Evolutionary conservation across 1,140 invertebrate species (phyloP), one percentile per base, ranked within the genome.

Genomic region (Pseudobourletiella spinata): DNA sequence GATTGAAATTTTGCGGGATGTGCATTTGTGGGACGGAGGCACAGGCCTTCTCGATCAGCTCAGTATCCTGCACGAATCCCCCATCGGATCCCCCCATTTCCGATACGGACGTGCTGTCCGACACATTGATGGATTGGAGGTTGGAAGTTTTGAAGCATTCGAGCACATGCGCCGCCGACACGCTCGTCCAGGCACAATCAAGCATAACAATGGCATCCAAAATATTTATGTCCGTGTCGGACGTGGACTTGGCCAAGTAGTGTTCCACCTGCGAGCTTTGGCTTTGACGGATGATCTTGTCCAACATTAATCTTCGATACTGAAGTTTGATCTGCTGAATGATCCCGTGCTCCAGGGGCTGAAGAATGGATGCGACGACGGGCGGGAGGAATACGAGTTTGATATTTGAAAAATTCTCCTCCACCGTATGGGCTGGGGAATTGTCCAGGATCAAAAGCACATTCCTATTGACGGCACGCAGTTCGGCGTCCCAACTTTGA

Each of bases 81-180:
- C 42, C 35, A 11, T 52, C 14, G 28, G 32, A 30, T 24, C 43
- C 25, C 14, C n/a, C n/a, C n/a, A 28, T 54, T 8, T 52, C 42
- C 0, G 4, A 3, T 28, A 22, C 16, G 8, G 29, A 14, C 1
- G 32, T 52, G 43, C 24, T 52, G 0, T 29, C 28, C 1, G 59
- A 18, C 15, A 54, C 24, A 26, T 28, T 44, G 18, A 63, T 8
- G n/a, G 61, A 57, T 22, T 63, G 61, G 3, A 63, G 30, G 44
- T 63, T 63, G 1, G 61, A 32, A 20, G 39, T 58, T 44, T 63
- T 63, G 20, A 63, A 63, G 22, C 46, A 51, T 6, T 58, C 48
- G 3, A 43, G n/a, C 42, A 63, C 58, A 0, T 24, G 1, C 1
- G 28, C 22, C 20, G 44, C 24, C 11, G 8, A 57, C 6, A 59